These are phyloP conservation scores for Zaprionus kolodkinae DNA, from an alignment of 1,140 invertebrate genomes.

Conservation along the genomic window DNA sequence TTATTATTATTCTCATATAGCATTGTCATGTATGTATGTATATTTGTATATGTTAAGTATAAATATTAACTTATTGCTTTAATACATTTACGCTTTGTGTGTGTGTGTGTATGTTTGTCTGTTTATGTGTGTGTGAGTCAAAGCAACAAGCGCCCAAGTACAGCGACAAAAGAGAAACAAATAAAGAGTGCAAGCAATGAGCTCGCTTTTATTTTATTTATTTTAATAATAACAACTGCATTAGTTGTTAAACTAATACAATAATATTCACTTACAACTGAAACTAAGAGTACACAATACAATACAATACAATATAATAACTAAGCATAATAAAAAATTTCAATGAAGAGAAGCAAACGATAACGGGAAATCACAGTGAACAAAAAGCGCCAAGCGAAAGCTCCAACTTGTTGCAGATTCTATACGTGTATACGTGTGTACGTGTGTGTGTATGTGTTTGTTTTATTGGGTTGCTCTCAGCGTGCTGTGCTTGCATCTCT, in stretches of 20 bases:
- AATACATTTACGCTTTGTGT: slow-evolving; percentile 54
- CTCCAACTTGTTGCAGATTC: slow-evolving; percentile 56
- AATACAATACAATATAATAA: slow-evolving; percentile 46
- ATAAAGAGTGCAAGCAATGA: slow-evolving; percentile 35
- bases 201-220: slow-evolving; percentile 31
- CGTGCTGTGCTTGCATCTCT: slow-evolving; percentile 51
- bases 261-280: slow-evolving; percentile 36
- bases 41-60: slow-evolving; percentile 77
- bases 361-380: slow-evolving; percentile 53
- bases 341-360: slow-evolving; percentile 42
- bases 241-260: slow-evolving; percentile 33
- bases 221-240: slow-evolving; percentile 34
- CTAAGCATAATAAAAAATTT: slow-evolving; percentile 53
- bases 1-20: slow-evolving; percentile 40
- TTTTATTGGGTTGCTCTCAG: slow-evolving; percentile 40
- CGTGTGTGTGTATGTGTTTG: slow-evolving; percentile 24
- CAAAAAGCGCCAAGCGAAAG: slow-evolving; percentile 53
- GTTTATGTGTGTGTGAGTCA: slow-evolving; percentile 40
- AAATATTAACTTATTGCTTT: slow-evolving; percentile 76
- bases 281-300: slow-evolving; percentile 47
- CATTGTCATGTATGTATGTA: slow-evolving; percentile 73
- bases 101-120: slow-evolving; percentile 51
- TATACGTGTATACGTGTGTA: slow-evolving; percentile 13
- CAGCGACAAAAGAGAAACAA: slow-evolving; percentile 31
- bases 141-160: slow-evolving; percentile 52